Conservation (phyloP, 2,888 invertebrate genomes). For the Bugulina stolonifera region DNA sequence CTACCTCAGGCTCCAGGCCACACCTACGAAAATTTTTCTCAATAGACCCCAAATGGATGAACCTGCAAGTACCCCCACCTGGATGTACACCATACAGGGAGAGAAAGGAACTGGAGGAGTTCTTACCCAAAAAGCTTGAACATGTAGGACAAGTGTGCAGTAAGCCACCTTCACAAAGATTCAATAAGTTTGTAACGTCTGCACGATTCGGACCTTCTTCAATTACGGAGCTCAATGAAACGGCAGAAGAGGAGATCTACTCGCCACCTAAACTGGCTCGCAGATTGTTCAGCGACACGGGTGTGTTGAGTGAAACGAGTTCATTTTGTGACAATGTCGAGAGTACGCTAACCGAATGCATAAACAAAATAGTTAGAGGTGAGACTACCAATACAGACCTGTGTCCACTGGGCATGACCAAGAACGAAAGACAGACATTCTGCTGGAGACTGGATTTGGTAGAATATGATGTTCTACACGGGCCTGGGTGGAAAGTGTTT, state of each 20-base stretch:
- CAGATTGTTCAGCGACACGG: background rate
- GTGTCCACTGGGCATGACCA: slow-evolving; percentile 4
- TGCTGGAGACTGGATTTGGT: slow-evolving; percentile 16
- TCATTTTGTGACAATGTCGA: slow-evolving; percentile 1
- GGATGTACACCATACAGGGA: background rate
- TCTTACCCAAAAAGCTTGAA: background rate
- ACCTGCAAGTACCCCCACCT: background rate
- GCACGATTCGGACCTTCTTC: background rate
- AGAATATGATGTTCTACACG: background rate
- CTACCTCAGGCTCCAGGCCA: no score
- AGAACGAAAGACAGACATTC: background rate
- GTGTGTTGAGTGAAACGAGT: background rate
- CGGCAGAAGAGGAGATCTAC: background rate
- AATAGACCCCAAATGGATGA: background rate
- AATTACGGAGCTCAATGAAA: background rate
- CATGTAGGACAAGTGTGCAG: background rate
- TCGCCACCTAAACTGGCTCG: background rate
- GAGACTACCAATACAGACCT: background rate
- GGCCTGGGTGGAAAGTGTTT: background rate
- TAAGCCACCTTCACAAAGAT: background rate
- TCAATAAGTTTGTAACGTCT: background rate
- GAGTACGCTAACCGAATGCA: slow-evolving; percentile 7
- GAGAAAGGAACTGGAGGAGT: background rate
- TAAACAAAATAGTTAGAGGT: background rate
- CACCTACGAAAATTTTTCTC: no score